Evolutionary conservation across 2,113 vertebrate species (phyloP).

Genomic region (Trachemys scripta): DNA sequence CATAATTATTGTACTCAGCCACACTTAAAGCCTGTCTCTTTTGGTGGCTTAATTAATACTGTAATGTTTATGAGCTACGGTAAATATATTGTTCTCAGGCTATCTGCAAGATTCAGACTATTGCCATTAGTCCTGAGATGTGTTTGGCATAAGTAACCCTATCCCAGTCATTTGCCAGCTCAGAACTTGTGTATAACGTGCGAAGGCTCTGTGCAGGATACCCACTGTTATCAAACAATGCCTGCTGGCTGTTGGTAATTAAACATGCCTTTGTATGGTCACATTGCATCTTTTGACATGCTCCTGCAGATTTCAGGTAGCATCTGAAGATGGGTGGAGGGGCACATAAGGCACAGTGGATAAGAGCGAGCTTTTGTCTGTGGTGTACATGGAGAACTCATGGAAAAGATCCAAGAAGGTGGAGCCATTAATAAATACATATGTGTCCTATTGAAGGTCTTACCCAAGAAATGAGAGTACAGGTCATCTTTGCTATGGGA

Average conservation of each 20-base stretch:
- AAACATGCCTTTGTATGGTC: background rate
- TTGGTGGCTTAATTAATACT: background rate
- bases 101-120: background rate
- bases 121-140: background rate
- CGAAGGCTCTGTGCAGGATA: constrained; percentile 1
- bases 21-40: background rate
- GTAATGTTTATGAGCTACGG: background rate
- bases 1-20: background rate
- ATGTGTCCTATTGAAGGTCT: background rate
- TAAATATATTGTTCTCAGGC: background rate
- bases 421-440: background rate
- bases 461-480: too few species aligned
- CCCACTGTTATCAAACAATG: background rate
- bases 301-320: background rate
- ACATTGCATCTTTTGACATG: background rate
- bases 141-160: background rate
- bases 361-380: background rate
- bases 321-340: background rate
- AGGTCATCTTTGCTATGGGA: background rate
- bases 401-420: background rate
- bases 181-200: background rate
- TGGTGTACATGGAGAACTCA: background rate
- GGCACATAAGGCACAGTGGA: background rate
- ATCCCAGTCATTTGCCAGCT: background rate
- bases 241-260: background rate